Evolutionary conservation across 2,888 invertebrate species (phyloP).

Genomic region (Empis livida): DNA sequence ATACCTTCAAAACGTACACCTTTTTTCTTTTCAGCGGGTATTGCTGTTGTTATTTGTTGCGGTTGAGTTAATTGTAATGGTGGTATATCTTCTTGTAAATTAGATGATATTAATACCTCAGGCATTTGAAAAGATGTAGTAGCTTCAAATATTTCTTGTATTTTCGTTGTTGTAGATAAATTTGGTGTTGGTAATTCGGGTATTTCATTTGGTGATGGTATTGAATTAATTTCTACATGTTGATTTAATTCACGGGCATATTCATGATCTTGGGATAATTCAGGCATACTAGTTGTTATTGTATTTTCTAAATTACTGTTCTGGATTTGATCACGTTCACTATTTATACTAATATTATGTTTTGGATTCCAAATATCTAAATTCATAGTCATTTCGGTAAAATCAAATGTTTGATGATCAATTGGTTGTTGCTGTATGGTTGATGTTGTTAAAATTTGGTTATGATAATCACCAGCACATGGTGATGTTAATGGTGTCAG

Average conservation of each 20-base stretch:
- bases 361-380: conserved; percentile 43
- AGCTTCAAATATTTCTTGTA: conserved; percentile 17
- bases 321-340: conserved; percentile 23
- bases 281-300: conserved; percentile 47
- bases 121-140: background rate
- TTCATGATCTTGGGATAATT: conserved; percentile 30
- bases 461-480: conserved; percentile 24
- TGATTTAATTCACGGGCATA: conserved; percentile 11
- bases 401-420: conserved; percentile 43
- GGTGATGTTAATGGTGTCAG: conserved; percentile 32
- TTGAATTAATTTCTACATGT: conserved; percentile 14
- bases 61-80: conserved; percentile 15
- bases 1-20: conserved; percentile 36
- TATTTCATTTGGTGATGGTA: conserved; percentile 21
- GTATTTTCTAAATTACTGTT: conserved; percentile 30
- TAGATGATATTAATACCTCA: background rate
- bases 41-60: conserved; percentile 25
- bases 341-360: conserved; percentile 24
- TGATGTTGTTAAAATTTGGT: conserved; percentile 26
- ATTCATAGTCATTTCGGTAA: conserved; percentile 42
- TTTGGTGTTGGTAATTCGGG: conserved; percentile 37
- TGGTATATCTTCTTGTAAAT: background rate
- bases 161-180: conserved; percentile 42
- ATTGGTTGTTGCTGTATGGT: conserved; percentile 14
- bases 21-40: conserved; percentile 27